A percentile compares a stretch with the other conserved stretches of the same genome.
Evolutionary conservation across 2,888 invertebrate genomes (phyloP).

Genomic region (Chironomus tentans): DNA sequence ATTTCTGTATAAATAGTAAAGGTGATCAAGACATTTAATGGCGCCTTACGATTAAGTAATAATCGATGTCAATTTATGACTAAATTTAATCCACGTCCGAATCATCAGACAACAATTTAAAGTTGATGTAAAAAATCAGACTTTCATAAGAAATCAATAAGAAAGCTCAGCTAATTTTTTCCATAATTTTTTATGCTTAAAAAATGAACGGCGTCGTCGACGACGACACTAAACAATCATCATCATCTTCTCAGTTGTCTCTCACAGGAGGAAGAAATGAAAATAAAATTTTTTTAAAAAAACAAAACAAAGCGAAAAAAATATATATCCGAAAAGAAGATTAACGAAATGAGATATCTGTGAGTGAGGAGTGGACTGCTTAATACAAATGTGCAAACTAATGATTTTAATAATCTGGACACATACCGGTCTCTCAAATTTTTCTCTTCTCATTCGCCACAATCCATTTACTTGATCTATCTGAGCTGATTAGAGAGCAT

Average conservation of each 20-base stretch:
- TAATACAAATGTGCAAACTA: conserved; percentile 1
- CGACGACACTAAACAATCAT: background rate
- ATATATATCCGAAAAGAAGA: conserved; percentile 6
- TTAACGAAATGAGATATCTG: conserved; percentile 20
- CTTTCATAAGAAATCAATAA: too few relatives aligned
- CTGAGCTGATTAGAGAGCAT: background rate
- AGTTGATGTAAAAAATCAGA: too few relatives aligned
- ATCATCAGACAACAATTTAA: too few relatives aligned
- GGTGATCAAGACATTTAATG: too few relatives aligned
- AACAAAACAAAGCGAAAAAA: background rate
- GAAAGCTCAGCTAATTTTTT: too few relatives aligned
- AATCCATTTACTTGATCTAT: background rate
- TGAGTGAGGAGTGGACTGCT: background rate
- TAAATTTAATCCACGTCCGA: too few relatives aligned
- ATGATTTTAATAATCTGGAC: conserved; percentile 22
- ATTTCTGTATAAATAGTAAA: too few relatives aligned
- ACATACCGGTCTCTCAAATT: background rate
- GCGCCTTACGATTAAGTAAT: too few relatives aligned
- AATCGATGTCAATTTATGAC: too few relatives aligned
- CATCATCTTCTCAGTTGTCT: background rate
- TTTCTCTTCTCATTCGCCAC: background rate
- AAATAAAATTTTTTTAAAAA: too few relatives aligned
- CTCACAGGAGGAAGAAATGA: too few relatives aligned
- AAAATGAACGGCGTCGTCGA: background rate
- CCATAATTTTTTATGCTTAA: too few relatives aligned